Conservation (phyloP, 2,797 vertebrate species). For the Poecilia picta region DNA sequence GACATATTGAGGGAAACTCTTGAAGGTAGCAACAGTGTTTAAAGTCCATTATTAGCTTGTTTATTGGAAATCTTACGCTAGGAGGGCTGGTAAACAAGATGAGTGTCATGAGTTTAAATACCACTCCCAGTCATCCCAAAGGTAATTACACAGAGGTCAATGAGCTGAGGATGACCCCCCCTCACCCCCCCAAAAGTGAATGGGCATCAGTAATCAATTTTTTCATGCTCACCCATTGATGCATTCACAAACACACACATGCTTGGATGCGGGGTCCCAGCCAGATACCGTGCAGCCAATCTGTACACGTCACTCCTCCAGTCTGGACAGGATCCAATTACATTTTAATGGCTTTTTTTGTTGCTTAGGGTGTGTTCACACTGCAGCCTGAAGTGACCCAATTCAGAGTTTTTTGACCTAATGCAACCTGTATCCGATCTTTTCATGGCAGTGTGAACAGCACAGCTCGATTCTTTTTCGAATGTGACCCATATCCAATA, state of each 20-base stretch:
- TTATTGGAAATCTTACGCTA: constrained; percentile 53
- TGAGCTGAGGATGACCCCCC: constrained; percentile 66
- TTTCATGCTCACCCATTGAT: constrained; percentile 45
- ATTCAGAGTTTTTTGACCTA: too few relatives aligned
- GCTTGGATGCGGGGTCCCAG: constrained; percentile 24
- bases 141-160: constrained; percentile 77
- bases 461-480: too few relatives aligned
- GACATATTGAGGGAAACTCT: constrained; percentile 34
- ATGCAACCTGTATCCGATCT: too few relatives aligned
- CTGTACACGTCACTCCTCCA: constrained; percentile 62
- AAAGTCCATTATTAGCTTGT: constrained; percentile 56
- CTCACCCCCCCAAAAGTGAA: constrained; percentile 34
- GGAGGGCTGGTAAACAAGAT: constrained; percentile 65
- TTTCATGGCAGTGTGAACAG: too few relatives aligned
- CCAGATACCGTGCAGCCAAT: constrained; percentile 57
- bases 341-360: constrained; percentile 76
- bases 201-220: constrained; percentile 71
- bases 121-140: constrained; percentile 62
- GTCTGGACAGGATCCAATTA: constrained; percentile 64
- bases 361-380: constrained; percentile 32
- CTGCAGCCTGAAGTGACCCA: too few relatives aligned
- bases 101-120: constrained; percentile 68
- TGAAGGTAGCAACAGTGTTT: constrained; percentile 41
- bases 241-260: constrained; percentile 9
- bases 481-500: too few relatives aligned